These are phyloP conservation scores for Lissocephala sabroskyi DNA, from an alignment of 2,888 invertebrate genomes.

Conservation along the genomic window DNA sequence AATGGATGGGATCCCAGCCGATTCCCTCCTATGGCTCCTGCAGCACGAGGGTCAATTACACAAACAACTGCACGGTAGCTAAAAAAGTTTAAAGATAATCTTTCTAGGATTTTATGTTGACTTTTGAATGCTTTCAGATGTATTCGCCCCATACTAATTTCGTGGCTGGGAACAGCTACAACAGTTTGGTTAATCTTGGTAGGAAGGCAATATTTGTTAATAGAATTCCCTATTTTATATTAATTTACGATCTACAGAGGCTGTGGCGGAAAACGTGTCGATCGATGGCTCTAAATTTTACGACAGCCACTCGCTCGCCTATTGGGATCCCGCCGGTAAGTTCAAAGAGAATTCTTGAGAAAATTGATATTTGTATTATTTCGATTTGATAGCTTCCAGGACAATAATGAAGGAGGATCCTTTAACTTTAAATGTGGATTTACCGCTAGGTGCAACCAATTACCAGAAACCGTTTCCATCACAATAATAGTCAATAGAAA, in stretches of 20 bases:
- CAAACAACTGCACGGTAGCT: constrained; percentile 32
- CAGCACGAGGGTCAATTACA: constrained; percentile 22
- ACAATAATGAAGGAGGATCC: constrained; percentile 29
- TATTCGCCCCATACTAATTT: constrained; percentile 22
- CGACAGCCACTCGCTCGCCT: constrained; percentile 16
- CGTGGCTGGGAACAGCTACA: constrained; percentile 17
- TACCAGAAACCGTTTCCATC: constrained; percentile 33
- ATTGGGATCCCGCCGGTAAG: constrained; percentile 28
- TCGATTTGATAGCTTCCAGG: constrained; percentile 23
- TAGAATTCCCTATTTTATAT: background rate
- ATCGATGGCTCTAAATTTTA: constrained; percentile 20
- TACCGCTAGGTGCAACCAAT: constrained; percentile 22
- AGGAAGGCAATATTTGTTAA: background rate
- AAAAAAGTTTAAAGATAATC: background rate
- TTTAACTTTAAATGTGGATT: constrained; percentile 10
- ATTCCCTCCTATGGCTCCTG: constrained; percentile 22
- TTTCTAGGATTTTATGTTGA: background rate
- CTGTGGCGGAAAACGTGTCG: constrained; percentile 18
- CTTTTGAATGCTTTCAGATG: constrained; percentile 13
- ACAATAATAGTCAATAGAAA: constrained; percentile 24
- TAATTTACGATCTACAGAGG: constrained; percentile 8
- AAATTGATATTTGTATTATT: background rate
- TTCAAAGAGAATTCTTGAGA: constrained; percentile 4
- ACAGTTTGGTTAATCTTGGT: constrained; percentile 22
- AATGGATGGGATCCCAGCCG: constrained; percentile 35